Percentiles rank a stretch among this genome's conserved stretches.
phyloP scores from a whole-genome alignment of 2,888 invertebrate species.

The Opisthograptis luteolata region DNA sequence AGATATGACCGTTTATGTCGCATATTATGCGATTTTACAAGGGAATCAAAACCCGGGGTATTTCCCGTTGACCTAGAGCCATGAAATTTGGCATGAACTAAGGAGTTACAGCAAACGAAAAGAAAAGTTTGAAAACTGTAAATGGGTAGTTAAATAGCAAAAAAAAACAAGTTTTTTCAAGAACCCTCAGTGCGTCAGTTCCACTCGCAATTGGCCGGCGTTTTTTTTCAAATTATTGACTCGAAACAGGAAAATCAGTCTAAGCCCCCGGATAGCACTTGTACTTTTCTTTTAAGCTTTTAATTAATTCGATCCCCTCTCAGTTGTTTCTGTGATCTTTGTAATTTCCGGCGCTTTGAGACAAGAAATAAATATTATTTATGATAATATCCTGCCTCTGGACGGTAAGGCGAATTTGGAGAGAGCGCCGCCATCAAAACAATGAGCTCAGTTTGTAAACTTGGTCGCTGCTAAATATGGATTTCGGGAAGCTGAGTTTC shows the following conservation, averaged over 20 bases:
- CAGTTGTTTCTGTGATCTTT: constrained; percentile 33
- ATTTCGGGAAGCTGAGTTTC: background rate
- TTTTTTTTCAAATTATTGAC: background rate
- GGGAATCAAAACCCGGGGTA: no score
- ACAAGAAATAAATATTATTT: constrained; percentile 46
- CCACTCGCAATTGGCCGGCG: no score
- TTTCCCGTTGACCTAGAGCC: no score
- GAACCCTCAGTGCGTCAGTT: no score
- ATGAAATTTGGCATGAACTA: no score
- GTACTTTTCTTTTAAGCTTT: constrained; percentile 27
- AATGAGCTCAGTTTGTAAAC: constrained; percentile 11
- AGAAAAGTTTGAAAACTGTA: no score
- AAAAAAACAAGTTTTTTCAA: no score
- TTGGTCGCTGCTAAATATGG: background rate
- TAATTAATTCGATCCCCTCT: constrained; percentile 26
- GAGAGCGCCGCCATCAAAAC: constrained; percentile 14
- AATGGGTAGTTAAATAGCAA: no score
- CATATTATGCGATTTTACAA: no score
- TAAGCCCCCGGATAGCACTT: constrained; percentile 26
- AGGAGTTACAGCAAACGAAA: no score
- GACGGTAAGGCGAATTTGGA: constrained; percentile 14
- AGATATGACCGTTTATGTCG: no score
- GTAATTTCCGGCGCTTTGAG: constrained; percentile 52
- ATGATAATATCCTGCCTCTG: constrained; percentile 39
- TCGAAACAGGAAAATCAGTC: constrained; percentile 14